Base-by-base conservation (phyloP, 2,113 vertebrate species). In the Hylia prasina region DNA sequence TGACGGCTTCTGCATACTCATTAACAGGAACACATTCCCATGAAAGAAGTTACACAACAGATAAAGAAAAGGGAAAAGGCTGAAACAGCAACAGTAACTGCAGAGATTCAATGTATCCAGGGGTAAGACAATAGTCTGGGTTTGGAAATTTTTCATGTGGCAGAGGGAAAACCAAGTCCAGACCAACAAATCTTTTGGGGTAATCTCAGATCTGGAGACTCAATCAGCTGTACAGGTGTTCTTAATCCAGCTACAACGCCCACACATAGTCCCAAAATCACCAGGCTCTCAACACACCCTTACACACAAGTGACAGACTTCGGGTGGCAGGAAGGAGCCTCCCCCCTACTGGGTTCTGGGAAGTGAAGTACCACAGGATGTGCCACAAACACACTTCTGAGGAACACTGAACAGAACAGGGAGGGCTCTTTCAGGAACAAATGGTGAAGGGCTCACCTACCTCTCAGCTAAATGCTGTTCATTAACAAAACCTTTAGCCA, bases 21-120 rank as follows among this genome's bases (percentile, higher is more conserved):
- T 4, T 17, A 53, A 2, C 53, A 64, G 48, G 28, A 77, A 88
- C 18, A 28, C 3, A 28, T 11, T 27, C 0, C 0, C 42, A 24
- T 6, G 23, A 37, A 76, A 35, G 10, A 69, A 35, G 22, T 66
- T 51, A 78, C 27, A 53, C 28, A 84, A 48, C 2, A 6, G 40
- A 20, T 15, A 6, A 60, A 72, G 16, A 39, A 70, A 60, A 47
- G 21, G 28, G 40, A 31, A 24, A 65, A 19, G 0, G 1, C 9
- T 21, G 28, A n/a, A 71, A 66, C 2, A 76, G 15, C 8, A 30
- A 18, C 3, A 68, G 14, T 22, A 50, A 13, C 1, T 11, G 19
- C 35, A 60, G 20, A 6, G 10, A 68, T 23, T 48, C 28, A 7
- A 20, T 10, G 25, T 27, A 56, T 15, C 5, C 3, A 56, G 22